A percentile compares a stretch with the other conserved stretches of the same genome.
phyloP scores from a whole-genome alignment of 2,888 invertebrate genomes.

The Disparrhopalites patrizii region DNA sequence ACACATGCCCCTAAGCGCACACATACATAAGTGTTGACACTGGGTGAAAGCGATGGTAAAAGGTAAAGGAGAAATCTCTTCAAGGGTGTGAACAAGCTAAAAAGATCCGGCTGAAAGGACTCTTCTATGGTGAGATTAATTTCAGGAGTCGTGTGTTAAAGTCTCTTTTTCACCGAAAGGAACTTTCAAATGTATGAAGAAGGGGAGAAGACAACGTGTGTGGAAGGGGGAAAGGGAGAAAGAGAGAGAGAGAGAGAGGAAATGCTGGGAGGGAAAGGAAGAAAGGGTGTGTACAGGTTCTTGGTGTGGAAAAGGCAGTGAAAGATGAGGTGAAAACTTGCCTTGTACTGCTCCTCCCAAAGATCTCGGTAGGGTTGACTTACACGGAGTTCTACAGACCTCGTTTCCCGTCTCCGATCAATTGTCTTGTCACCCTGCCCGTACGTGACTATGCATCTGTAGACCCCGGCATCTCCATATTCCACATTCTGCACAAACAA shows the following conservation, averaged over 20 bases:
- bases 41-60: no score
- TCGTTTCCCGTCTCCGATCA: slow-evolving; percentile 17
- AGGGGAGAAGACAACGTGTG: background rate
- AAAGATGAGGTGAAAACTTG: slow-evolving; percentile 20
- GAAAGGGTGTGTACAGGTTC: background rate
- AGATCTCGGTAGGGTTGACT: slow-evolving; percentile 27
- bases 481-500: slow-evolving; percentile 29
- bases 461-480: slow-evolving; percentile 28
- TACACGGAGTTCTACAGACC: slow-evolving; percentile 30
- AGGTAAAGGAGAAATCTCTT: no score
- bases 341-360: slow-evolving; percentile 31
- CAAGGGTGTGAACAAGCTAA: no score
- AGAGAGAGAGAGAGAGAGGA: background rate
- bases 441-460: slow-evolving; percentile 33
- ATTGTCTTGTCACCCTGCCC: slow-evolving; percentile 12
- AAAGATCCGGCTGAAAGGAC: no score
- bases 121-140: no score
- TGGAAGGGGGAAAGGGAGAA: background rate
- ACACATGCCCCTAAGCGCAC: no score
- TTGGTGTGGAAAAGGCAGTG: slow-evolving; percentile 14
- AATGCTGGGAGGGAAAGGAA: background rate
- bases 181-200: background rate
- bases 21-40: no score
- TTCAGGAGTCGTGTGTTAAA: no score
- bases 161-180: no score